A percentile compares a stretch with the other conserved stretches of the same genome.
Evolutionary conservation across 2,113 vertebrate species (phyloP).

Genomic region (Callorhinus ursinus): DNA sequence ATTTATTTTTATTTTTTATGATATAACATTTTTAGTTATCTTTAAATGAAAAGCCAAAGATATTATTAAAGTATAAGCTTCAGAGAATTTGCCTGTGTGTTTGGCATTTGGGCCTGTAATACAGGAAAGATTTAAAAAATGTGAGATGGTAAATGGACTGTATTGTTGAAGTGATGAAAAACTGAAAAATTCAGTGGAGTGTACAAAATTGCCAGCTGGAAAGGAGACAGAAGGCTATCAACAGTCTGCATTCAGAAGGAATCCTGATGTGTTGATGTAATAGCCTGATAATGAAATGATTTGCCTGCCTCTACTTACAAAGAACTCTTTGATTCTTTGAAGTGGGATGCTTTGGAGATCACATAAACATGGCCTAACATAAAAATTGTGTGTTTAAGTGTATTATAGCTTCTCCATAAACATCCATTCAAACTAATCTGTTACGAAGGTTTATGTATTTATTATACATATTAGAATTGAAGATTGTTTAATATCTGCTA

Average conservation of each 20-base stretch:
- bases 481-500: slow-evolving; percentile 41
- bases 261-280: slow-evolving; percentile 86
- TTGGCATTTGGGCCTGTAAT: slow-evolving; percentile 78
- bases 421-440: slow-evolving; percentile 70
- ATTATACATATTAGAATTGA: background rate
- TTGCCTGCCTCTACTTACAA: slow-evolving; percentile 83
- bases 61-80: slow-evolving; percentile 75
- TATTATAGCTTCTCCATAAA: slow-evolving; percentile 79
- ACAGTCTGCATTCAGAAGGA: slow-evolving; percentile 86
- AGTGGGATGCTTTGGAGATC: slow-evolving; percentile 84
- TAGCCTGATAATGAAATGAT: slow-evolving; percentile 83
- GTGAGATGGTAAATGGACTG: slow-evolving; percentile 80
- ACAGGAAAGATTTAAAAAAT: slow-evolving; percentile 83
- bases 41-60: slow-evolving; percentile 77
- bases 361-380: slow-evolving; percentile 84
- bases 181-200: slow-evolving; percentile 78
- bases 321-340: slow-evolving; percentile 85
- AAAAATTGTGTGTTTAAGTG: slow-evolving; percentile 77
- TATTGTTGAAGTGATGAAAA: slow-evolving; percentile 82
- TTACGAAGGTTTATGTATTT: slow-evolving; percentile 56
- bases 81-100: slow-evolving; percentile 76
- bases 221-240: slow-evolving; percentile 77
- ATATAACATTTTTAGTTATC: slow-evolving; percentile 63
- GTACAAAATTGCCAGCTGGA: slow-evolving; percentile 80
- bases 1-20: slow-evolving; percentile 51